Evolutionary conservation across 1,140 invertebrate genomes (phyloP), one percentile per base, ranked within the genome.

Genomic region (Cydia splendana): DNA sequence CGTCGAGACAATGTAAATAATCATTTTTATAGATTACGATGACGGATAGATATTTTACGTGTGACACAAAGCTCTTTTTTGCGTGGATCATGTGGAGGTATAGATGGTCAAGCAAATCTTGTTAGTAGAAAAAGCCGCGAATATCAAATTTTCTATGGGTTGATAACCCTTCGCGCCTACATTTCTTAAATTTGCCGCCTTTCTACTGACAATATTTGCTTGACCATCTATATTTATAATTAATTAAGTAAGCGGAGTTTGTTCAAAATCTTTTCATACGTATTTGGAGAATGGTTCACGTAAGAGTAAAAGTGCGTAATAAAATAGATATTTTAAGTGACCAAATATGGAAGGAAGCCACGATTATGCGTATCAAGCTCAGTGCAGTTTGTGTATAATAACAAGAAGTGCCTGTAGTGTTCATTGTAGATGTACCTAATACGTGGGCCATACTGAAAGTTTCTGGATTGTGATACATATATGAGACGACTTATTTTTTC

Each of bases 1-100:
- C 89, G 81, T 89, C 84, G 86, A 88, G 87, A 91, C 85, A 86
- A 85, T 81, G 78, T 79, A 79, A 77, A 80, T 78, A 78, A 77
- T 65, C 73, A 78, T 84, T 65, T 7, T 74, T 81, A 85, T 79
- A 80, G 80, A 79, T 75, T 75, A 45, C 53, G 13, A 18, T 65
- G 74, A 76, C 71, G 78, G 51, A 81, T 77, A 71, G 1, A 67
- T 67, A 34, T 67, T 71, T 30, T 15, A 71, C 34, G 20, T 53
- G 24, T 45, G 13, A 13, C 18, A 53, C 42, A 30, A 75, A 53
- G 73, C 73, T 75, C 45, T 24, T 51, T 53, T 75, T 71, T 71
- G 67, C 67, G 51, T 18, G 51, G n/a, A 53, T 53, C 12, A 53
- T 53, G 51, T 7, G 51, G 15, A 53, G 15, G n/a, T 53, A n/a